These are phyloP conservation scores for Baccha elongata DNA, from an alignment of 2,888 invertebrate species.

Conservation along the genomic window DNA sequence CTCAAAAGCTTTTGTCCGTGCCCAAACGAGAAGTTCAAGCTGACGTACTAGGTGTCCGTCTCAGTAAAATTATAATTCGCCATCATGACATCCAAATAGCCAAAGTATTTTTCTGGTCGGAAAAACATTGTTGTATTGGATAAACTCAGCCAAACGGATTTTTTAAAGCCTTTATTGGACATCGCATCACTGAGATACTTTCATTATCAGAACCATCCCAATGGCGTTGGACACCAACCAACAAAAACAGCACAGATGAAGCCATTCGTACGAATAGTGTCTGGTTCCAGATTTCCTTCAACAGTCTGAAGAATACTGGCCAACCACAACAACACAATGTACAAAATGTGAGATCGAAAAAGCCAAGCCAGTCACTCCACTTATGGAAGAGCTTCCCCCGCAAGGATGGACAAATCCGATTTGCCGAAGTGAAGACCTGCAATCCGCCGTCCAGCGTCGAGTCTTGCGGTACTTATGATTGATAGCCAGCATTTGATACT, in stretches of 20 bases:
- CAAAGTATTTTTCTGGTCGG: constrained; percentile 49
- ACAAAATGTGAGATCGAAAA: too few relatives aligned
- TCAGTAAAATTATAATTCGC: constrained; percentile 36
- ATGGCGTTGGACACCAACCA: constrained; percentile 75
- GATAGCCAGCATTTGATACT: too few relatives aligned
- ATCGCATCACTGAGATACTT: constrained; percentile 74
- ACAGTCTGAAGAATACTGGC: constrained; percentile 28
- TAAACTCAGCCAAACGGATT: constrained; percentile 52
- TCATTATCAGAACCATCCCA: constrained; percentile 52
- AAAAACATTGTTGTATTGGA: constrained; percentile 45
- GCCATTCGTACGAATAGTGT: constrained; percentile 63
- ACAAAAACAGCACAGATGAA: constrained; percentile 74
- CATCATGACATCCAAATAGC: constrained; percentile 31
- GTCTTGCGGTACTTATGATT: too few relatives aligned
- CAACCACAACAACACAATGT: neutral
- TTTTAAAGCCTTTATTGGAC: constrained; percentile 74
- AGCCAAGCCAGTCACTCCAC: too few relatives aligned
- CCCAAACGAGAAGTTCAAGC: constrained; percentile 61
- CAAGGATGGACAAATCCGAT: too few relatives aligned
- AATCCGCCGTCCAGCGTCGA: too few relatives aligned
- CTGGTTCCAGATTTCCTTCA: constrained; percentile 46
- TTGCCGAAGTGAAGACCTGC: too few relatives aligned
- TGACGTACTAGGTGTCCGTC: constrained; percentile 47
- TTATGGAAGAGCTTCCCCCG: too few relatives aligned
- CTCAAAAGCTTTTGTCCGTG: constrained; percentile 33